phyloP scores from a whole-genome alignment of 2,888 invertebrate genomes.

The Aleiodes leptofemur region DNA sequence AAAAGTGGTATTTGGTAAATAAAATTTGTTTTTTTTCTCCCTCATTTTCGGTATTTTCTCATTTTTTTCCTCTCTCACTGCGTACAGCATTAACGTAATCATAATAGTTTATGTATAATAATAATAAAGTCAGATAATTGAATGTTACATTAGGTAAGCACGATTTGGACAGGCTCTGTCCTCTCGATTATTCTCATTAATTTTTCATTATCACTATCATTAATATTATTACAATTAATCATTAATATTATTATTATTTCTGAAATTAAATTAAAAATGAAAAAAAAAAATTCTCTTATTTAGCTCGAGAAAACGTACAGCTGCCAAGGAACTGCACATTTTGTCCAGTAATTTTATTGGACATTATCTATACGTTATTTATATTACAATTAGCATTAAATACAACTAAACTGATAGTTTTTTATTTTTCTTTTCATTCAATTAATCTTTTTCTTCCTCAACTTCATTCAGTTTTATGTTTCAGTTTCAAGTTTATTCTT shows the following conservation, averaged over 20 bases:
- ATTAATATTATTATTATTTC: neutral
- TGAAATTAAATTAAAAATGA: too few relatives aligned
- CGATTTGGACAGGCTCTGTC: slow-evolving; percentile 41
- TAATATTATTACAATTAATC: neutral
- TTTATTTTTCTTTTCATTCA: slow-evolving; percentile 26
- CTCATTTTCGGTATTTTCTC: too few relatives aligned
- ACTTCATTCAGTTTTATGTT: neutral
- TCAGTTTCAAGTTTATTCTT: too few relatives aligned
- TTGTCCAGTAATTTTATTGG: slow-evolving; percentile 7
- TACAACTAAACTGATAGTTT: slow-evolving; percentile 46
- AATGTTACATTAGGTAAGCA: slow-evolving; percentile 55
- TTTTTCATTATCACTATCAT: slow-evolving; percentile 20
- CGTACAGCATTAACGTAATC: slow-evolving; percentile 62
- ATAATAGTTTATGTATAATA: slow-evolving; percentile 54
- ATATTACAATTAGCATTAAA: slow-evolving; percentile 49
- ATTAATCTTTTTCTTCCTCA: neutral
- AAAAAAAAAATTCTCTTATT: slow-evolving; percentile 20
- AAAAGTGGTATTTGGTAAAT: slow-evolving; percentile 66
- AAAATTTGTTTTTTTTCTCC: slow-evolving; percentile 55
- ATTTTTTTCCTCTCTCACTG: slow-evolving; percentile 54
- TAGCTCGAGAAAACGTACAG: slow-evolving; percentile 1
- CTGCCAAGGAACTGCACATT: slow-evolving; percentile 3
- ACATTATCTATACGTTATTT: slow-evolving; percentile 39
- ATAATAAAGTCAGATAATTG: slow-evolving; percentile 58
- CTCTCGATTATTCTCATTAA: slow-evolving; percentile 41